Conservation (phyloP, 2,797 vertebrate species). For the Sebastes wilsoni region DNA sequence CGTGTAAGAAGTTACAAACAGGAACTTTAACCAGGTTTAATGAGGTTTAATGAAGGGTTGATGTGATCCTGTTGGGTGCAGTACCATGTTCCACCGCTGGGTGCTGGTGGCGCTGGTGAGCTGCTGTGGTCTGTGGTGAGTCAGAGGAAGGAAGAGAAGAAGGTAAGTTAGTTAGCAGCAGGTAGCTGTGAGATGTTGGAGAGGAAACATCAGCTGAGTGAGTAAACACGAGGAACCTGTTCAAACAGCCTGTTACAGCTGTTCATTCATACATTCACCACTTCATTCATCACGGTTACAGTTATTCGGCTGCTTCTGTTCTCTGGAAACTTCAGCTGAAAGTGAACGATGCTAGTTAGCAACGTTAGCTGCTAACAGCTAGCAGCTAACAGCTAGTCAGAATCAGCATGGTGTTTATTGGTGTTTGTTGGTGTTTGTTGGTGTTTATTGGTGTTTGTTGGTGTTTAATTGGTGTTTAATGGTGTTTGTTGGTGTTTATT, state of each 20-base stretch:
- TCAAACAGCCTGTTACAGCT: too few species aligned
- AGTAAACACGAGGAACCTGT: conserved; percentile 16
- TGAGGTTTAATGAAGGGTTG: too few species aligned
- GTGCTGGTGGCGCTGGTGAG: not conserved
- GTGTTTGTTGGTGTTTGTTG: too few species aligned
- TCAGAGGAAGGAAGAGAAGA: conserved; percentile 30
- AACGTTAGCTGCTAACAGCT: not conserved
- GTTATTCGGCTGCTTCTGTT: accelerated
- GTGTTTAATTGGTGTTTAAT: too few species aligned
- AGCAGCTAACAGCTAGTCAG: too few species aligned
- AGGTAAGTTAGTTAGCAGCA: conserved; percentile 48
- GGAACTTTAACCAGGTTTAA: too few species aligned
- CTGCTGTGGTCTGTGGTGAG: accelerated
- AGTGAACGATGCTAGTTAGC: not conserved
- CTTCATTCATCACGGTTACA: accelerated
- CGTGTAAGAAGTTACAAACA: too few species aligned
- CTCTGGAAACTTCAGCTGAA: not conserved
- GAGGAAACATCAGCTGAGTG: conserved; percentile 50
- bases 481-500: too few species aligned
- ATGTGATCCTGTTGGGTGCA: too few species aligned
- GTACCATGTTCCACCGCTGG: not conserved
- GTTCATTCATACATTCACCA: accelerated
- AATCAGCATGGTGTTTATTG: too few species aligned
- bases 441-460: accelerated
- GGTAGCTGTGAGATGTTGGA: conserved; percentile 44